Evolutionary conservation across 2,113 vertebrate genomes (phyloP).

Genomic region (Rhagologus leucostigma): DNA sequence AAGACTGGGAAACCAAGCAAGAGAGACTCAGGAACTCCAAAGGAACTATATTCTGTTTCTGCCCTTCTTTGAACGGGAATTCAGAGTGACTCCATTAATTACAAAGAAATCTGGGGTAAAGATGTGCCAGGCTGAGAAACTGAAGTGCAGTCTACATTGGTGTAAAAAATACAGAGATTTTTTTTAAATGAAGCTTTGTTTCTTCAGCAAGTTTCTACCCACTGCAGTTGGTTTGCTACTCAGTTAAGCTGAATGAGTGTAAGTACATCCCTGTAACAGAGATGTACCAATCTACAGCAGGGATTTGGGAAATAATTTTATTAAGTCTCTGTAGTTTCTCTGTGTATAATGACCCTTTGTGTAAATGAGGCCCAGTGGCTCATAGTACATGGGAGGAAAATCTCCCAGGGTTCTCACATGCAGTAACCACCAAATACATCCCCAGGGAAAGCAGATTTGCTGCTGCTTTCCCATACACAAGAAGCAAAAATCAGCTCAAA

Average conservation of each 20-base stretch:
- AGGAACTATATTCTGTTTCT: background rate
- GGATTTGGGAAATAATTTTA: background rate
- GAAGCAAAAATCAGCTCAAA: conserved; percentile 5
- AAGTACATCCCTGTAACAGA: background rate
- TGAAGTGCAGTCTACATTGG: background rate
- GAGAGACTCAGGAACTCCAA: background rate
- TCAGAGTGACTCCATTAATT: background rate
- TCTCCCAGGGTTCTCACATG: background rate
- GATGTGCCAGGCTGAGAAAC: background rate
- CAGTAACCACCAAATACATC: background rate
- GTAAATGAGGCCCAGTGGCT: background rate
- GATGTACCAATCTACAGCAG: background rate
- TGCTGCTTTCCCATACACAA: background rate
- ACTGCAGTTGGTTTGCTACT: background rate
- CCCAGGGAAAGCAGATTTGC: conserved; percentile 10
- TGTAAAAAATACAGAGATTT: background rate
- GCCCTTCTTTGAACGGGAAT: background rate
- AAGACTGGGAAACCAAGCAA: background rate
- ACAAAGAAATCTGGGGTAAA: background rate
- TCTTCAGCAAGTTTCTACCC: background rate
- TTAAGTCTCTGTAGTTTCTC: background rate
- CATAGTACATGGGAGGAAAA: background rate
- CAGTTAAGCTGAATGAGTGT: background rate
- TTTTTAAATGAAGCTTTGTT: background rate
- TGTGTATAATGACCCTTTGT: background rate